Percentiles rank a stretch among this genome's conserved stretches.
Conservation (phyloP, 2,113 vertebrate genomes). For the Nothobranchius kuhntae region DNA sequence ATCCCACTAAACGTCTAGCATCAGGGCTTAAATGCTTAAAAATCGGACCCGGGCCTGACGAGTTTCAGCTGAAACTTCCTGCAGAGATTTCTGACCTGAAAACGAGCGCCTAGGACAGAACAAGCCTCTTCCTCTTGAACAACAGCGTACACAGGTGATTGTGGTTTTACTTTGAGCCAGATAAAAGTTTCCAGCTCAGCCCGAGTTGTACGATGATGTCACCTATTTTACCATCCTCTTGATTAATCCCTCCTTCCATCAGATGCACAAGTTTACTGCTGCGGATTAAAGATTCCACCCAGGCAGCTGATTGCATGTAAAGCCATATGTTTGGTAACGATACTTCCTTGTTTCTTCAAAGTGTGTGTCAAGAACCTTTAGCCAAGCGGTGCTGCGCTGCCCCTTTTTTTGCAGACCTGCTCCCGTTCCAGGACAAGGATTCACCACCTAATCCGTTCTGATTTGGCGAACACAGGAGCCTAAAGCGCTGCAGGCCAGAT, state of each 20-base stretch:
- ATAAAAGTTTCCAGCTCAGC: slow-evolving; percentile 48
- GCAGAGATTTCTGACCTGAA: too few relatives aligned
- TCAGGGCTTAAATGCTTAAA: too few relatives aligned
- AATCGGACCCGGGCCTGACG: too few relatives aligned
- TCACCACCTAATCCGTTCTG: slow-evolving; percentile 58
- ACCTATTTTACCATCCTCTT: slow-evolving; percentile 58
- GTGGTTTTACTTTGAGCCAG: slow-evolving; percentile 19
- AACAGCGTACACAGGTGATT: slow-evolving; percentile 19
- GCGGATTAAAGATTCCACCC: slow-evolving; percentile 69
- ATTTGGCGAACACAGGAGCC: slow-evolving; percentile 65
- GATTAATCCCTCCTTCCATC: slow-evolving; percentile 75
- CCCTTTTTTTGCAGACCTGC: slow-evolving; percentile 44
- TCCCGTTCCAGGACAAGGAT: slow-evolving; percentile 51
- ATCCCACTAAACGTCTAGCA: too few relatives aligned
- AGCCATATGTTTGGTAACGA: slow-evolving; percentile 64
- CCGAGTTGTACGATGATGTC: slow-evolving; percentile 66
- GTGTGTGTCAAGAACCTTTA: slow-evolving; percentile 63
- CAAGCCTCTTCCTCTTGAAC: too few relatives aligned
- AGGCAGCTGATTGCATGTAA: slow-evolving; percentile 74
- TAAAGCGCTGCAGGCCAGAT: slow-evolving; percentile 30
- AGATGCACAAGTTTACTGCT: slow-evolving; percentile 66
- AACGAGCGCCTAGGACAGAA: too few relatives aligned
- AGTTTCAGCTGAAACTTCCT: too few relatives aligned
- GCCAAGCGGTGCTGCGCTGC: slow-evolving; percentile 55
- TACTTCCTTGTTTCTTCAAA: slow-evolving; percentile 12